Evolutionary conservation across 2,888 invertebrate genomes (phyloP), one percentile per base, ranked within the genome.

Genomic region (Harmothoe impar): DNA sequence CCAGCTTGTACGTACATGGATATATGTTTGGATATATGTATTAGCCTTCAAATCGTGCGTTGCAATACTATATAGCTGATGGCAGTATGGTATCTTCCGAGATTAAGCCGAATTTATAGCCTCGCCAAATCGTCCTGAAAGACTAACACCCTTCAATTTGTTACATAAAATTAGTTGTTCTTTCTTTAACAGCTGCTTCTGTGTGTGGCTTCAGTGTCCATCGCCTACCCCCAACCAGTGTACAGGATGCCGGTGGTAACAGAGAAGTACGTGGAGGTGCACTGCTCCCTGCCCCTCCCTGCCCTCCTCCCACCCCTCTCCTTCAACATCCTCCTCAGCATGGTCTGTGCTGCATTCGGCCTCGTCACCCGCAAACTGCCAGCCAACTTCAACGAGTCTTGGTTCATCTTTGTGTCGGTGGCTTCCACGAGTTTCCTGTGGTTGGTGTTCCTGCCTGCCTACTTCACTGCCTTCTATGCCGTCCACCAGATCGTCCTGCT

Each of bases 231-330:
- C 1, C 1, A n/a, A 33, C 68, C 89, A 10, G 1, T 23, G 12
- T 72, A 25, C 72, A 25, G 89, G 15, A 89, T 89, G 89, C 89
- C 52, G 1, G 68, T 93, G 62, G 78, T 85, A 43, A 94, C 92
- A 15, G 93, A 93, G 89, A 92, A 92, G 54, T 92, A 93, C 89
- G 94, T 94, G 72, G 94, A 94, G 91, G 89, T 93, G 86, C 92
- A 91, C 84, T 94, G 94, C 91, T 91, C 92, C 51, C 92, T 94
- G 35, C 93, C 93, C 0, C 89, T 92, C 25, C 91, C 91, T 0
- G 93, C 93, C 35, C 92, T 94, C 29, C 91, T 94, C 35, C 89
- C 93, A 0, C 93, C 94, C 0, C 92, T 94, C 23, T 92, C 92
- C 54, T 90, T 90, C 89, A 92, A 92, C 91, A 35, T 91, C 84